Evolutionary conservation across 2,113 vertebrate genomes (phyloP).

Genomic region (Macroglossus sobrinus): DNA sequence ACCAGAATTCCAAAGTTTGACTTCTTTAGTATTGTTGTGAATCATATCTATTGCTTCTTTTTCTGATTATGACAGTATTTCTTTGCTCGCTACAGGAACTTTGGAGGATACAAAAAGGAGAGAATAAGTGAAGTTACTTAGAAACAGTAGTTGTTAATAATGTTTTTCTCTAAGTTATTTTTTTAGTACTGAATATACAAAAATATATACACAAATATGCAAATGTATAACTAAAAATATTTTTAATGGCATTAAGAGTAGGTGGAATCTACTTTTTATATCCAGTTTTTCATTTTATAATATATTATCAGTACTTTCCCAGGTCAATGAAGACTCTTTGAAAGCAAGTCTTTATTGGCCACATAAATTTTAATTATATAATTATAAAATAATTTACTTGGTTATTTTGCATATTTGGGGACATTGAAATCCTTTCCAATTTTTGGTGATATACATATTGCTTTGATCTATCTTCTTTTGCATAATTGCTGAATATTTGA

Average conservation of each 20-base stretch:
- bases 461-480: background rate
- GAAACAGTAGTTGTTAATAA: background rate
- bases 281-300: background rate
- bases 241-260: background rate
- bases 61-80: background rate
- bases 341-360: background rate
- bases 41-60: background rate
- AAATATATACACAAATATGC: background rate
- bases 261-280: background rate
- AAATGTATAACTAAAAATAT: background rate
- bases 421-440: background rate
- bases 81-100: background rate
- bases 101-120: background rate
- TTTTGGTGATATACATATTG: background rate
- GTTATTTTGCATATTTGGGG: background rate
- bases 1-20: background rate
- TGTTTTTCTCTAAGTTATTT: background rate
- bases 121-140: background rate
- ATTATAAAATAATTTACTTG: background rate
- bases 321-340: background rate
- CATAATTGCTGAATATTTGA: background rate
- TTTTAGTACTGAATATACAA: background rate
- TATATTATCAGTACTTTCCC: background rate
- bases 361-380: background rate
- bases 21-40: background rate